Conservation (phyloP, 2,888 invertebrate species). For the Clepsis dumicolana region DNA sequence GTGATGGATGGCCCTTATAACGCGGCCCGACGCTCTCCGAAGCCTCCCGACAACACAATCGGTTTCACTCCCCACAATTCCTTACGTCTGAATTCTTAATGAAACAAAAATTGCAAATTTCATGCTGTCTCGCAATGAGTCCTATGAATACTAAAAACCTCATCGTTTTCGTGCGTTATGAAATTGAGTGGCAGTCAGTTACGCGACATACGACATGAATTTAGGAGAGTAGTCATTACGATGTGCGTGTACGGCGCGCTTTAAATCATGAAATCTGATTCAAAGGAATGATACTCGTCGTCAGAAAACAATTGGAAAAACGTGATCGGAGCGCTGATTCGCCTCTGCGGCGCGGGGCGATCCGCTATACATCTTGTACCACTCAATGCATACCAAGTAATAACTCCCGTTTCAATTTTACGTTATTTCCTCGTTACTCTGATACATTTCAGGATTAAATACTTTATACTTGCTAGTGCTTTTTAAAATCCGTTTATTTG, state of each 20-base stretch:
- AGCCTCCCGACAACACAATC: constrained; percentile 53
- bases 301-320: constrained; percentile 85
- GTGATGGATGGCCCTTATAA: constrained; percentile 63
- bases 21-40: constrained; percentile 46
- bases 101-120: constrained; percentile 85
- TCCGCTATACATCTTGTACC: constrained; percentile 71
- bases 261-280: constrained; percentile 80
- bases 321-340: constrained; percentile 76
- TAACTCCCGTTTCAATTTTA: constrained; percentile 81
- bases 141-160: constrained; percentile 85
- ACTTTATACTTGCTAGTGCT: not conserved
- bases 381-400: constrained; percentile 85
- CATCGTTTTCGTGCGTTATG: constrained; percentile 71
- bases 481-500: constrained; percentile 9
- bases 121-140: constrained; percentile 74
- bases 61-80: constrained; percentile 76
- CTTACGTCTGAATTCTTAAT: constrained; percentile 83
- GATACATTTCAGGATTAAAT: constrained; percentile 53
- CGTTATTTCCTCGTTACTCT: constrained; percentile 63
- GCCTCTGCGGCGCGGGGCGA: constrained; percentile 63
- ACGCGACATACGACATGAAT: constrained; percentile 73
- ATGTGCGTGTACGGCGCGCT: constrained; percentile 59
- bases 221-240: constrained; percentile 59
- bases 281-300: constrained; percentile 84
- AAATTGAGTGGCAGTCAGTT: constrained; percentile 74